phyloP scores from a whole-genome alignment of 2,888 invertebrate genomes.

The Margaritifera margaritifera region DNA sequence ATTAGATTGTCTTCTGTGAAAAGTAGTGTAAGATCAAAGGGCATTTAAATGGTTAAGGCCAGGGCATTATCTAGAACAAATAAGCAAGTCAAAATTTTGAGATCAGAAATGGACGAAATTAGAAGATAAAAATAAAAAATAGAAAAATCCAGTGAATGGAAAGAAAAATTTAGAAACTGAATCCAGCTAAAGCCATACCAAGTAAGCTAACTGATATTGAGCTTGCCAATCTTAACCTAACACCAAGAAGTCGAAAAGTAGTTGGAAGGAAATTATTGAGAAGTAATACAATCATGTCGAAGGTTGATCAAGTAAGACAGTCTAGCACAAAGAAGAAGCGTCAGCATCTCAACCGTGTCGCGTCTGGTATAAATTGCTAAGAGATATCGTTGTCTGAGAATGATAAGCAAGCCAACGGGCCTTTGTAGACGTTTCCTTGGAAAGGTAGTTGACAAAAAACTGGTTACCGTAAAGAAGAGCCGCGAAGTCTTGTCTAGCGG shows the following conservation, averaged over 20 bases:
- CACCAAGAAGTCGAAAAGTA: not conserved
- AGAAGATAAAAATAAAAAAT: slow-evolving; percentile 1
- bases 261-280: slow-evolving; percentile 9
- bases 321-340: not conserved
- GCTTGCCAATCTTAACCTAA: not conserved
- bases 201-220: slow-evolving; percentile 7
- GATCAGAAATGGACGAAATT: slow-evolving; percentile 4
- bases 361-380: slow-evolving; percentile 9
- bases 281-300: slow-evolving; percentile 8
- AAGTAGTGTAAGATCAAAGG: too few relatives aligned
- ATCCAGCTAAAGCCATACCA: not conserved
- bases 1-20: too few relatives aligned
- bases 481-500: not conserved
- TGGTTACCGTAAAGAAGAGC: not conserved
- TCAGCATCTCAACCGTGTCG: not conserved
- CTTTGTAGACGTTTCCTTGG: slow-evolving; percentile 9
- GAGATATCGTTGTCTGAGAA: slow-evolving; percentile 15
- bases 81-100: not conserved
- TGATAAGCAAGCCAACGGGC: slow-evolving; percentile 3
- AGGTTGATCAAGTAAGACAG: slow-evolving; percentile 6
- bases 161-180: slow-evolving; percentile 5
- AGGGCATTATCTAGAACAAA: not conserved
- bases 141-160: slow-evolving; percentile 8
- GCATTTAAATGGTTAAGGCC: too few relatives aligned
- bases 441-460: not conserved